These are phyloP conservation scores for Dysdera silvatica DNA, from an alignment of 1,140 invertebrate genomes.

Conservation along the genomic window DNA sequence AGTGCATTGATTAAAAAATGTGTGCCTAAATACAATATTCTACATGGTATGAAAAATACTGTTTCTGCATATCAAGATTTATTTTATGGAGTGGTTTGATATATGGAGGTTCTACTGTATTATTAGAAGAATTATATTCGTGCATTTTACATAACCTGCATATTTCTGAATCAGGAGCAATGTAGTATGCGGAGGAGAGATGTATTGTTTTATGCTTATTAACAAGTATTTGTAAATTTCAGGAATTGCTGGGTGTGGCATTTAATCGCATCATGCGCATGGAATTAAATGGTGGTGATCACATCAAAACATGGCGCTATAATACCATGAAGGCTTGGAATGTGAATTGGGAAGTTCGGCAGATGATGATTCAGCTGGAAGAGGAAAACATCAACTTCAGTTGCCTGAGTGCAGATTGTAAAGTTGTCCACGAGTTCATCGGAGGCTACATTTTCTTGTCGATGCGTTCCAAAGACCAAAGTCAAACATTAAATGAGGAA, in stretches of 20 bases:
- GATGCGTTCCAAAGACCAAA: conserved; percentile 95
- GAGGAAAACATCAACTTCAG: conserved; percentile 91
- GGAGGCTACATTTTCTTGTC: conserved; percentile 98
- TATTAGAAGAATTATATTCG: no score
- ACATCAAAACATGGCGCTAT: conserved; percentile 95
- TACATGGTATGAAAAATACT: no score
- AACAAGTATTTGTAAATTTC: no score
- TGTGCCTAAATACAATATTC: no score
- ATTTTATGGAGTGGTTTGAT: no score
- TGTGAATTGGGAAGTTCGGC: conserved; percentile 98
- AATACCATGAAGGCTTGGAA: conserved; percentile 99
- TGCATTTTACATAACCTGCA: no score
- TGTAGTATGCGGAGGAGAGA: no score
- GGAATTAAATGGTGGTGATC: conserved; percentile 84
- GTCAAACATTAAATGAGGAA: conserved; percentile 93
- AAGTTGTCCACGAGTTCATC: conserved; percentile 98
- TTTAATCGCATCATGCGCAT: conserved; percentile 93
- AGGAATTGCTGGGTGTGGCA: conserved; percentile 89
- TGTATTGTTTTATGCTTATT: no score
- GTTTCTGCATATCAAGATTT: no score
- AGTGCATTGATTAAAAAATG: no score
- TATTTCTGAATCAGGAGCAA: no score
- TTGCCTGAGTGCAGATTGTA: conserved; percentile 89
- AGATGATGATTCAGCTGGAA: conserved; percentile 97
- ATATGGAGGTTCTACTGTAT: no score